Conservation (phyloP, 2,797 vertebrate genomes). For the Falco naumanni region DNA sequence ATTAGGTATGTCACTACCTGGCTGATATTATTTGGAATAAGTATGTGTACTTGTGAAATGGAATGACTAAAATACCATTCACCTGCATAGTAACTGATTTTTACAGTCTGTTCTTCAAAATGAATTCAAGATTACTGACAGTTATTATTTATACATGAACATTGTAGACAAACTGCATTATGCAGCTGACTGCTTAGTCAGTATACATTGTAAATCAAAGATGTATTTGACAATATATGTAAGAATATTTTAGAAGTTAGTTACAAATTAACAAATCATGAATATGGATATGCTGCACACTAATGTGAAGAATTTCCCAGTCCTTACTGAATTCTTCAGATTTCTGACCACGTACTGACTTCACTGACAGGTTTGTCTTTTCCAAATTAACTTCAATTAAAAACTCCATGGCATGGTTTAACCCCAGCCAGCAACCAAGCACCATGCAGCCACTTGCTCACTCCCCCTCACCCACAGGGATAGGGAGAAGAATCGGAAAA, state of each 20-base stretch:
- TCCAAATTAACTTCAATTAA: not conserved
- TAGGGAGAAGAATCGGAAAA: no score
- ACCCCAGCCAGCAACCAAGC: no score
- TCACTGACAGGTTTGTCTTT: not conserved
- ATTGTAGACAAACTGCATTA: conserved; percentile 20
- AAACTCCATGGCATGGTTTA: not conserved
- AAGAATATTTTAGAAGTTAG: conserved; percentile 49
- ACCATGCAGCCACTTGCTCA: no score
- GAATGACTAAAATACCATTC: not conserved
- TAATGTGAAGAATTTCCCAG: not conserved
- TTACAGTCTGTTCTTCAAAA: conserved; percentile 1
- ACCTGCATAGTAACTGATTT: conserved; percentile 11
- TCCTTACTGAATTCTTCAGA: not conserved
- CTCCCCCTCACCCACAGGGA: no score
- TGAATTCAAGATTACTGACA: conserved; percentile 28
- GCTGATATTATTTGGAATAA: not conserved
- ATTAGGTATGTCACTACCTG: not conserved
- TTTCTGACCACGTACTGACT: not conserved
- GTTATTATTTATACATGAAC: conserved; percentile 23
- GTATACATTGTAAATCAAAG: conserved; percentile 35
- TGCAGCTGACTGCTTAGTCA: not conserved
- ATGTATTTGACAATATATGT: conserved; percentile 18
- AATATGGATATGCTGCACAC: not conserved
- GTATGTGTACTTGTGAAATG: not conserved
- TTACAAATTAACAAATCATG: conserved; percentile 43